Conservation (phyloP, 2,113 vertebrate genomes). For the Ellobius talpinus region DNA sequence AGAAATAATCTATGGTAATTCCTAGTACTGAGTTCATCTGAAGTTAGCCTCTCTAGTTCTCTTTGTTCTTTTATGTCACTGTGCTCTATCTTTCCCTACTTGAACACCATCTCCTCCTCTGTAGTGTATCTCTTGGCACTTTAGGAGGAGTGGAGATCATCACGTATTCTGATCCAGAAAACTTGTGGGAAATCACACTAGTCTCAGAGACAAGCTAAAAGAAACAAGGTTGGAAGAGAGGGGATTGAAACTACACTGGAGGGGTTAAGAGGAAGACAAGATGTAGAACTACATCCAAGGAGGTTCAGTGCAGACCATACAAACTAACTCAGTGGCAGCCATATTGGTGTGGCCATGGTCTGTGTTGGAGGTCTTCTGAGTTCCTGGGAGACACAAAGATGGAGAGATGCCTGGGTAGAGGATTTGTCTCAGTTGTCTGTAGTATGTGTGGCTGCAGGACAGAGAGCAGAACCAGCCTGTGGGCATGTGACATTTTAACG, state of each 20-base stretch:
- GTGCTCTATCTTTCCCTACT: background rate
- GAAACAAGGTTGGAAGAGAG: background rate
- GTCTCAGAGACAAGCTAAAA: background rate
- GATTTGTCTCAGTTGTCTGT: rapidly evolving
- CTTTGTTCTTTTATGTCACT: background rate
- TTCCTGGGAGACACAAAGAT: too few species aligned
- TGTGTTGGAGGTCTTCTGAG: rapidly evolving
- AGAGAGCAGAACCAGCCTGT: too few species aligned
- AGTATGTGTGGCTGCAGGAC: background rate
- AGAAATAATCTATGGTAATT: background rate
- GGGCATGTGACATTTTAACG: background rate
- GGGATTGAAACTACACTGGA: rapidly evolving
- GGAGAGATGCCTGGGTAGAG: rapidly evolving
- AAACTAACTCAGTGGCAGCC: rapidly evolving
- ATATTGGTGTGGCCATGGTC: too few species aligned
- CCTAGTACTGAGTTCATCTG: background rate
- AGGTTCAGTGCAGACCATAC: rapidly evolving
- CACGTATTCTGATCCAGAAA: background rate
- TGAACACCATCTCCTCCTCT: background rate
- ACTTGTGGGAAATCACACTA: background rate
- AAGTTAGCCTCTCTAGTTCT: background rate
- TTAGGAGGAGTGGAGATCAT: background rate
- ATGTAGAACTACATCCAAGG: rapidly evolving
- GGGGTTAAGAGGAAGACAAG: background rate
- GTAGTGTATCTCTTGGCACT: background rate